These are phyloP conservation scores for Tarsius wallacei DNA, from an alignment of 2,797 vertebrate species.

Conservation along the genomic window DNA sequence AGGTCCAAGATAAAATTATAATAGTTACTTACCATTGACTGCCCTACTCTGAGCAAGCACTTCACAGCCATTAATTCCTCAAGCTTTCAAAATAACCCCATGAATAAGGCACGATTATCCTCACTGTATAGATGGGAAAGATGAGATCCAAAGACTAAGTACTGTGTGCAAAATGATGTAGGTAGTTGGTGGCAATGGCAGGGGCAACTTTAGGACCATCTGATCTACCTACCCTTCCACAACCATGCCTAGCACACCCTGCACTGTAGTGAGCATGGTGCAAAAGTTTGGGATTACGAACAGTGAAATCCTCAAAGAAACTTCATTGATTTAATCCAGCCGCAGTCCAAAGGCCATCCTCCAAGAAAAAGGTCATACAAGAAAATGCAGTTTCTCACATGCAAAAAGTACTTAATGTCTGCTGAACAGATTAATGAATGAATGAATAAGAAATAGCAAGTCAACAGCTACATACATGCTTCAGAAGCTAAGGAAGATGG, in stretches of 20 bases:
- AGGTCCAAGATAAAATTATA: neutral
- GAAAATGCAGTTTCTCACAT: constrained; percentile 31
- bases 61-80: neutral
- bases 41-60: neutral
- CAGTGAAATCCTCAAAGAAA: neutral
- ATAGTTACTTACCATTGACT: neutral
- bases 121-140: neutral
- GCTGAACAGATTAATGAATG: neutral
- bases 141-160: neutral
- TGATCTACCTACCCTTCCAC: neutral
- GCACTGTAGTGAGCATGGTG: neutral
- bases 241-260: neutral
- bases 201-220: neutral
- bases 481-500: constrained; percentile 4
- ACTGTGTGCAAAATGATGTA: neutral
- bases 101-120: neutral
- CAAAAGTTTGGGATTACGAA: neutral
- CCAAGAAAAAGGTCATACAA: neutral
- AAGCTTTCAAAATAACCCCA: neutral
- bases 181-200: neutral
- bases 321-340: neutral
- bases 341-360: neutral
- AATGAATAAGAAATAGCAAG: constrained; percentile 37
- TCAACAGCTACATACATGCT: constrained; percentile 9
- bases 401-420: neutral